These are phyloP conservation scores for Brachyalestes nurse DNA, from an alignment of 2,797 vertebrate species.

Conservation along the genomic window DNA sequence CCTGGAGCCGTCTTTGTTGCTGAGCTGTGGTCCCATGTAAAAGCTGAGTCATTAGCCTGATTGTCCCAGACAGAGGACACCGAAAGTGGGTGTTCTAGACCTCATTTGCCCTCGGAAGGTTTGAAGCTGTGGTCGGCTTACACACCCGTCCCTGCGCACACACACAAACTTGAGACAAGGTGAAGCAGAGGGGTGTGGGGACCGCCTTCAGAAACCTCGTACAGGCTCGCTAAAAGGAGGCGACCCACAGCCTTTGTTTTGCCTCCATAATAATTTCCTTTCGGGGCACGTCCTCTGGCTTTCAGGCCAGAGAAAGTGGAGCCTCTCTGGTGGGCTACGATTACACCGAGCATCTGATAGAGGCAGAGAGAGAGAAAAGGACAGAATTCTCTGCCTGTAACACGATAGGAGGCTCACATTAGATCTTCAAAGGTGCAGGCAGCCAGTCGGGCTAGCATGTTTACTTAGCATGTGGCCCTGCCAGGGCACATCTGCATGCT, in stretches of 20 bases:
- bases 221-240: slow-evolving; percentile 62
- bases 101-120: slow-evolving; percentile 5
- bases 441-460: slow-evolving; percentile 48
- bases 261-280: slow-evolving; percentile 79
- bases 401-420: slow-evolving; percentile 82
- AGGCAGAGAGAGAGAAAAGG: slow-evolving; percentile 63
- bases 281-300: slow-evolving; percentile 78
- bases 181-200: slow-evolving; percentile 50
- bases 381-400: slow-evolving; percentile 70
- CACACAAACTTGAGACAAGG: neutral
- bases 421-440: slow-evolving; percentile 80
- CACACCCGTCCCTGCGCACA: neutral
- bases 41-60: neutral
- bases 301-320: slow-evolving; percentile 81
- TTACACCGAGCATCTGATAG: slow-evolving; percentile 82
- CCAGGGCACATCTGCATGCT: slow-evolving; percentile 8
- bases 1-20: neutral
- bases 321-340: slow-evolving; percentile 70
- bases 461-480: slow-evolving; percentile 21
- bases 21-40: neutral
- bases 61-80: neutral
- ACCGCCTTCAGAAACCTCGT: slow-evolving; percentile 66
- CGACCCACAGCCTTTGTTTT: slow-evolving; percentile 71
- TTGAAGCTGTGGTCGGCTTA: slow-evolving; percentile 1
- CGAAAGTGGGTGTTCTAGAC: slow-evolving; percentile 11